Conservation (phyloP, 1,140 invertebrate species). For the Penaeus chinensis region DNA sequence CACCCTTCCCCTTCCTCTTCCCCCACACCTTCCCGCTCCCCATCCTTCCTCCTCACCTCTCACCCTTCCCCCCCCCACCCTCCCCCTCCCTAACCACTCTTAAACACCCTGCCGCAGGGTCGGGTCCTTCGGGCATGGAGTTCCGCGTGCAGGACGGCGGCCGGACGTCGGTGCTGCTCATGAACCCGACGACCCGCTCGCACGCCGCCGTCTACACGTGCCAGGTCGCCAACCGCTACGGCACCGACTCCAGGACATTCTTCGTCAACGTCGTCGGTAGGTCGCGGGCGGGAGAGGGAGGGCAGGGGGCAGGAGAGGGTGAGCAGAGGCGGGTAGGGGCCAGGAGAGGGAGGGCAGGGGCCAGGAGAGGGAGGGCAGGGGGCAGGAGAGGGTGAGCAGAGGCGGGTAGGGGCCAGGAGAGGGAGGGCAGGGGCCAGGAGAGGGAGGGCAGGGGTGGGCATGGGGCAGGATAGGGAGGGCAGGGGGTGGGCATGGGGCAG, state of each 20-base stretch:
- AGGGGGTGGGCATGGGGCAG: no score
- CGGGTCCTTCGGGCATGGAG: constrained; percentile 14
- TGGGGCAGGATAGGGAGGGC: no score
- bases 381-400: background rate
- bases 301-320: background rate
- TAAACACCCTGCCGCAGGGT: background rate
- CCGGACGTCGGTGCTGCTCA: constrained; percentile 44
- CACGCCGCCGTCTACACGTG: constrained; percentile 63
- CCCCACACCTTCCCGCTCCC: no score
- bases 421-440: background rate
- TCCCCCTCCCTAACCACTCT: no score
- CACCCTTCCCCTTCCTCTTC: no score
- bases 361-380: background rate
- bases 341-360: no score
- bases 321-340: background rate
- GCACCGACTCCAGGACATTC: constrained; percentile 58
- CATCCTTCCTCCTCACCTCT: fast-evolving
- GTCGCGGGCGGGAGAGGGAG: background rate
- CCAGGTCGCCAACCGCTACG: constrained; percentile 62
- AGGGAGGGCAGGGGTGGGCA: no score
- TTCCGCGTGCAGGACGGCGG: constrained; percentile 46
- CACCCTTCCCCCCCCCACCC: no score
- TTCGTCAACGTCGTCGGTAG: constrained; percentile 63
- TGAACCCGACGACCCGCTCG: constrained; percentile 38
- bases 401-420: no score